Base-by-base conservation (phyloP, 2,113 vertebrate species). In the Scopus umbretta region DNA sequence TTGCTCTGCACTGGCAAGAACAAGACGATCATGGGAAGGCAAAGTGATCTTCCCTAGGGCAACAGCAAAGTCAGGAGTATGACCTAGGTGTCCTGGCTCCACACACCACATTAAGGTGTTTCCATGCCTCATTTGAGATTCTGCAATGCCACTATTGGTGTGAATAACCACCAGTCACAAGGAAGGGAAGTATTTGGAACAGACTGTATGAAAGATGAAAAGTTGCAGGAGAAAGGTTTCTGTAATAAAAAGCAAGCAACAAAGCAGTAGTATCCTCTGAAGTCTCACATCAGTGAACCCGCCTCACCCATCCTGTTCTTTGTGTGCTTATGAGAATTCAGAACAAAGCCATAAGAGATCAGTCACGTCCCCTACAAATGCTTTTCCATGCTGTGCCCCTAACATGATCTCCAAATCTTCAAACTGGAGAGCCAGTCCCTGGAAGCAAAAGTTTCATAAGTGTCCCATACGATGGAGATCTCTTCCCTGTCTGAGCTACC, bases 371-470 rank as follows among this genome's bases (percentile, higher is more conserved):
- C 43, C 78, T 59, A 47, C 8, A 16, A 9, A 9, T 5, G 1
- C 45, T 61, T 59, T n/a, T 45, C 40, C 32, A 11, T 11, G 10
- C 16, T 45, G 14, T 88, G 32, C 3, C 45, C 50, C 18, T 55
- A n/a, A 34, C 36, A 47, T 40, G 72, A 42, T 16, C 26, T 62
- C 53, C 34, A 70, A 2, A 29, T 47, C 53, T 13, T 11, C 22
- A 36, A 58, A 15, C 7, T 1, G 0, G 18, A 12, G 6, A 20
- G 3, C 0, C 29, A 42, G 4, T 8, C 7, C 19, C 59, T 58
- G 47, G 29, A 80, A 67, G 36, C 18, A 72, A 66, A 75, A 56
- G 29, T 52, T 61, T 38, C 74, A 42, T 23, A 75, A 66, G 22
- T 11, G 11, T 38, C 82, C 47, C 22, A n/a, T 3, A 5, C 2